phyloP scores from a whole-genome alignment of 2,888 invertebrate genomes.

The Tanaodytes sp. region DNA sequence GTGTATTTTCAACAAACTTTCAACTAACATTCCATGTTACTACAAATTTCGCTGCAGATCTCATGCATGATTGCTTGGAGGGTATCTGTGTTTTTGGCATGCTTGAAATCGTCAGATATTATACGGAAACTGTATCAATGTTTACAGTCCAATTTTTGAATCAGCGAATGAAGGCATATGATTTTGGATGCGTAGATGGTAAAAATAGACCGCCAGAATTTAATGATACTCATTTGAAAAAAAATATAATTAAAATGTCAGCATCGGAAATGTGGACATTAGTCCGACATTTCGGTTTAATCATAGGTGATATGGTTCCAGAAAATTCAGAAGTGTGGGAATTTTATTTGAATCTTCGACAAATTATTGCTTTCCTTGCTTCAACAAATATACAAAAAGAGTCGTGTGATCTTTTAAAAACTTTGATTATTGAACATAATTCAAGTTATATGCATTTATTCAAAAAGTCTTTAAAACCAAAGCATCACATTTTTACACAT shows the following conservation, averaged over 20 bases:
- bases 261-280: constrained; percentile 50
- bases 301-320: constrained; percentile 42
- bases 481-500: constrained; percentile 27
- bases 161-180: constrained; percentile 25
- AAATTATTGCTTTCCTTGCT: constrained; percentile 29
- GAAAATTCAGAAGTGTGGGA: constrained; percentile 39
- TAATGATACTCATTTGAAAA: constrained; percentile 29
- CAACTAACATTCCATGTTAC: constrained; percentile 17
- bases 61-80: constrained; percentile 39
- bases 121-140: constrained; percentile 3
- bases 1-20: not conserved
- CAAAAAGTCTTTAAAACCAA: constrained; percentile 34
- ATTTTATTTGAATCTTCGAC: constrained; percentile 31
- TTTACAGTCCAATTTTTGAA: constrained; percentile 45
- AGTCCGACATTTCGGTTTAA: constrained; percentile 38
- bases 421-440: constrained; percentile 43
- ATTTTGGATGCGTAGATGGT: constrained; percentile 21
- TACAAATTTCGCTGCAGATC: constrained; percentile 28
- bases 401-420: constrained; percentile 17
- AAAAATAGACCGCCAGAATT: too few relatives aligned
- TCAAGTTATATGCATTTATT: constrained; percentile 13
- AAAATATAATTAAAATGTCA: constrained; percentile 34
- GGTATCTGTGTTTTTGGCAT: constrained; percentile 34
- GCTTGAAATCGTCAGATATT: constrained; percentile 35
- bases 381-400: constrained; percentile 17